phyloP scores from a whole-genome alignment of 2,113 vertebrate genomes.

The Numenius arquata region DNA sequence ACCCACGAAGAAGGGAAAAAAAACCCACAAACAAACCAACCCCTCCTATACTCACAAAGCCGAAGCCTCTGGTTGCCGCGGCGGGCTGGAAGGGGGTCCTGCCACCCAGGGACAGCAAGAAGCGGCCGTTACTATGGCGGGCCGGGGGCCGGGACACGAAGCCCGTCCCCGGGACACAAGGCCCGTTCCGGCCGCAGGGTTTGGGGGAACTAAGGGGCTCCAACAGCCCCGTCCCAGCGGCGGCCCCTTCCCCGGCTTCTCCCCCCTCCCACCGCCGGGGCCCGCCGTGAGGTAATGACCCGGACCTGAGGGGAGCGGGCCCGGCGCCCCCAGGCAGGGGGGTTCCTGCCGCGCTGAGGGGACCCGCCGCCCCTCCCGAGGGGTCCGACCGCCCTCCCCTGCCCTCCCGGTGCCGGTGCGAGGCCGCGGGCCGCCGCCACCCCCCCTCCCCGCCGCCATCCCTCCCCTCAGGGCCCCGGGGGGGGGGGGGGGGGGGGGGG shows the following conservation, averaged over 20 bases:
- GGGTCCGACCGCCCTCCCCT: no score
- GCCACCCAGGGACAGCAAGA: rapidly evolving
- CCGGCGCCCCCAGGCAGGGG: no score
- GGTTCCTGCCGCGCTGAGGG: neutral
- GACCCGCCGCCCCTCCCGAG: no score
- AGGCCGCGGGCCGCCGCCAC: no score
- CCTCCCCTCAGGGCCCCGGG: neutral
- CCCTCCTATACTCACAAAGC: rapidly evolving
- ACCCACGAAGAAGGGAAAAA: rapidly evolving
- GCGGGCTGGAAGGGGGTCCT: neutral
- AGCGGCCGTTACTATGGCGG: rapidly evolving
- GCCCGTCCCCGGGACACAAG: neutral
- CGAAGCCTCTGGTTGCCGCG: rapidly evolving
- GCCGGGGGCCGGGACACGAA: neutral
- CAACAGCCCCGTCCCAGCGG: neutral
- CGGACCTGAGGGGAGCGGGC: no score
- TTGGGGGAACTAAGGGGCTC: rapidly evolving
- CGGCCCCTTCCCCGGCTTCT: no score
- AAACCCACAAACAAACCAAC: no score
- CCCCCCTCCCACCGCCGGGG: no score
- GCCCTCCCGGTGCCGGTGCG: neutral
- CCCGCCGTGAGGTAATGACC: neutral
- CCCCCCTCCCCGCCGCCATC: no score
- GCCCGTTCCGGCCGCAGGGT: rapidly evolving
- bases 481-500: rapidly evolving